phyloP scores from a whole-genome alignment of 2,113 vertebrate species.

The Hirundichthys speculiger region DNA sequence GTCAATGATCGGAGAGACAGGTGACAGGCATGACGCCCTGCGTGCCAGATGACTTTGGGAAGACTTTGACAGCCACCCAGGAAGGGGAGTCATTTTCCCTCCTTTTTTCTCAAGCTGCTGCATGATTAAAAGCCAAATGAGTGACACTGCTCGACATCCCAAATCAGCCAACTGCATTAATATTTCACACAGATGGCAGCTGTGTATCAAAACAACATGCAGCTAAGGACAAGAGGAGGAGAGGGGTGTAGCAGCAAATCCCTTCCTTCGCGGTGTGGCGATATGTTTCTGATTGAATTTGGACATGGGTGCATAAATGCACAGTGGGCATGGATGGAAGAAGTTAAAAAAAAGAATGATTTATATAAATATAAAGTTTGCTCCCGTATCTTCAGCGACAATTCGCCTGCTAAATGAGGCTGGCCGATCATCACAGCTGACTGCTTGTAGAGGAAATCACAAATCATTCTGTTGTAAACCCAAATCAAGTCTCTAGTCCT shows the following conservation, averaged over 20 bases:
- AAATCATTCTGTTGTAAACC: no score
- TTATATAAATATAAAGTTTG: no score
- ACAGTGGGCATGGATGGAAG: background rate
- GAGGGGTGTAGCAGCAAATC: constrained; percentile 62
- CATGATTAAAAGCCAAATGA: constrained; percentile 87
- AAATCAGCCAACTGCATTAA: constrained; percentile 84
- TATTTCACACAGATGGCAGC: constrained; percentile 85
- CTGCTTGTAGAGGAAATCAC: no score
- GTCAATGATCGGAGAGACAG: constrained; percentile 75
- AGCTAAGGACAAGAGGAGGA: constrained; percentile 75
- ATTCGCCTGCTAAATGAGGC: no score
- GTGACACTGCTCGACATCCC: constrained; percentile 82
- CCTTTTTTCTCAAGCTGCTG: constrained; percentile 77
- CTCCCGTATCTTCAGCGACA: no score
- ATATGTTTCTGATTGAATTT: constrained; percentile 30
- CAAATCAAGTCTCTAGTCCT: no score
- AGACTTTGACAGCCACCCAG: constrained; percentile 81
- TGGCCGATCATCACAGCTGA: no score
- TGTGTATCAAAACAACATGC: constrained; percentile 83
- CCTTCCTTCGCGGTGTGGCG: constrained; percentile 31
- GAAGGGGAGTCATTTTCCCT: constrained; percentile 75
- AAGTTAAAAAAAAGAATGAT: no score
- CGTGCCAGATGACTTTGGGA: constrained; percentile 80
- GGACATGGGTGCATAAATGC: background rate
- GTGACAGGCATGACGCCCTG: constrained; percentile 74